phyloP scores from a whole-genome alignment of 2,797 vertebrate species.

The Pempheris klunzingeri region DNA sequence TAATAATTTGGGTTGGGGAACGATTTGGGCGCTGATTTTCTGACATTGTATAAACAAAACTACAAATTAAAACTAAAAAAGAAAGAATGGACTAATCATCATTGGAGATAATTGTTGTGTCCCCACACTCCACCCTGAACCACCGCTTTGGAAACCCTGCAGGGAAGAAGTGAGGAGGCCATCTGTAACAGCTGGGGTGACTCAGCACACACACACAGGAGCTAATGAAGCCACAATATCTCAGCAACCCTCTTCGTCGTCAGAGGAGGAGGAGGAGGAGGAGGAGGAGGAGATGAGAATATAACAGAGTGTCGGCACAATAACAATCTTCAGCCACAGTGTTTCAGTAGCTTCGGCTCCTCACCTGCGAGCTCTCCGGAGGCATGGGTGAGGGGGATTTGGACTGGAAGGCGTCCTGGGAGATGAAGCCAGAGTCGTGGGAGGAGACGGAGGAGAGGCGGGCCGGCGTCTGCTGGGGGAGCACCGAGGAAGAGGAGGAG shows the following conservation, averaged over 20 bases:
- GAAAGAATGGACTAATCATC: neutral
- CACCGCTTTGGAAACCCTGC: neutral
- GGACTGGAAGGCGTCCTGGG: constrained; percentile 93
- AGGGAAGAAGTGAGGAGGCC: neutral
- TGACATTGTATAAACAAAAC: neutral
- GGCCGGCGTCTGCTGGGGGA: constrained; percentile 82
- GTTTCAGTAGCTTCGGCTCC: no score
- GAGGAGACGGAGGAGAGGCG: constrained; percentile 95
- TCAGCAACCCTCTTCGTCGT: constrained; percentile 45
- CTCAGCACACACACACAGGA: constrained; percentile 13
- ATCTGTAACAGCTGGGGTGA: neutral
- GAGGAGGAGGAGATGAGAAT: no score
- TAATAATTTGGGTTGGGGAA: no score
- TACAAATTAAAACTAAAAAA: neutral
- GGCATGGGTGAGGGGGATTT: constrained; percentile 96
- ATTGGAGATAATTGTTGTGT: neutral
- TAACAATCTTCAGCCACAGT: no score
- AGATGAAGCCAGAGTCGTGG: constrained; percentile 96
- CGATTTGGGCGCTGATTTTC: neutral
- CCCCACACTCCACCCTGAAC: neutral
- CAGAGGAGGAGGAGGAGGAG: no score
- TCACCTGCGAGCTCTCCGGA: constrained; percentile 84
- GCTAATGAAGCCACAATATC: constrained; percentile 33
- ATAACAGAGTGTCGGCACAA: neutral
- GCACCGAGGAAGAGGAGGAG: constrained; percentile 81